phyloP scores from a whole-genome alignment of 2,113 vertebrate species.

The Chrysemys picta region DNA sequence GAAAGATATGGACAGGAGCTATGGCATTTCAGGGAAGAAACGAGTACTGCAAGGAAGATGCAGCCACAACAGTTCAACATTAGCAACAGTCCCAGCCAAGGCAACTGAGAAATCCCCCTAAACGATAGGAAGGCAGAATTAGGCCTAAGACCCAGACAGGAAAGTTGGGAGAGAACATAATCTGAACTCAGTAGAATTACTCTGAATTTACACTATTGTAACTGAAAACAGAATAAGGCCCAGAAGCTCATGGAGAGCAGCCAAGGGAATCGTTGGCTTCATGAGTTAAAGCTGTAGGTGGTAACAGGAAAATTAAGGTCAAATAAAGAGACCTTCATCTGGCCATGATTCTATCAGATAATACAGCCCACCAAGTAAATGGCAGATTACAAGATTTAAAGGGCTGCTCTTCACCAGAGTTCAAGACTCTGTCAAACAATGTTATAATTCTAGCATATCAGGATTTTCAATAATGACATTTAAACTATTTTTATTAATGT shows the following conservation, averaged over 20 bases:
- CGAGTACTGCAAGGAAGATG: accelerated
- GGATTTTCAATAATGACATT: slow-evolving; percentile 20
- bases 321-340: slow-evolving; percentile 50
- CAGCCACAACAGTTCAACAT: background rate
- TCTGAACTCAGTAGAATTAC: background rate
- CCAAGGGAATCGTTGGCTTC: slow-evolving; percentile 55
- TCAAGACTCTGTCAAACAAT: slow-evolving; percentile 34
- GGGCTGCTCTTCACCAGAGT: slow-evolving; percentile 2
- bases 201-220: background rate
- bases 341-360: slow-evolving; percentile 57
- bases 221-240: slow-evolving; percentile 39
- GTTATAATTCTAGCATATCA: slow-evolving; percentile 19
- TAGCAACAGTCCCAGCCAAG: background rate
- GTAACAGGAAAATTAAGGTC: slow-evolving; percentile 60
- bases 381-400: slow-evolving; percentile 36
- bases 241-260: background rate
- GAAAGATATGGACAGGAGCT: background rate
- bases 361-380: slow-evolving; percentile 31
- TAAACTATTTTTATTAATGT: slow-evolving; percentile 41
- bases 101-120: background rate
- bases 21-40: background rate
- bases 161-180: background rate
- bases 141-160: background rate
- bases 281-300: slow-evolving; percentile 41
- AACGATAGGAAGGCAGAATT: background rate